A percentile compares a stretch with the other conserved stretches of the same genome.
These are phyloP conservation scores for Bagarius yarrelli DNA, from an alignment of 2,113 vertebrate species.

Conservation along the genomic window DNA sequence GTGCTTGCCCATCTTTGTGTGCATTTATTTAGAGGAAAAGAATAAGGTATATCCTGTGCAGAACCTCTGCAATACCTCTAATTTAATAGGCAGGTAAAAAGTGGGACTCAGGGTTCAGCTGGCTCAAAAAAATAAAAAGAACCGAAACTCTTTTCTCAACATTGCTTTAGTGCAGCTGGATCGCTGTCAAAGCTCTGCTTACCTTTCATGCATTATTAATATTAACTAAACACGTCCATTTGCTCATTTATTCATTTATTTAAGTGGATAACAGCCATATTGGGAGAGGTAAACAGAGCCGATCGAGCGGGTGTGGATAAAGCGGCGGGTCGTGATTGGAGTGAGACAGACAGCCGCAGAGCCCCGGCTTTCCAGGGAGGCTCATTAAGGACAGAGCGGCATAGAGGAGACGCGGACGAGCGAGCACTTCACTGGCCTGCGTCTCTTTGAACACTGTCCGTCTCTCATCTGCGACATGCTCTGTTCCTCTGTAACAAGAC, in stretches of 20 bases:
- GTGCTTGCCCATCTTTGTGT: constrained; percentile 55
- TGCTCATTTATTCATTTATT: constrained; percentile 75
- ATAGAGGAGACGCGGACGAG: constrained; percentile 64
- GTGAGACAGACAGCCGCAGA: constrained; percentile 65
- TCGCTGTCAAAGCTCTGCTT: constrained; percentile 65
- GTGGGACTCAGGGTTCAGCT: not conserved
- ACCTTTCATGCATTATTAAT: constrained; percentile 74
- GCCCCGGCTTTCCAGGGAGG: constrained; percentile 60
- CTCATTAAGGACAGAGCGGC: constrained; percentile 76
- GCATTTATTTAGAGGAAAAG: constrained; percentile 50
- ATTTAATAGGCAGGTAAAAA: constrained; percentile 32
- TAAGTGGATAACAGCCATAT: constrained; percentile 71
- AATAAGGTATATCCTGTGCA: constrained; percentile 35
- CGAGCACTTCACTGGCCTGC: constrained; percentile 66
- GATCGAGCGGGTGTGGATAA: constrained; percentile 68
- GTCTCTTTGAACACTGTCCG: constrained; percentile 68
- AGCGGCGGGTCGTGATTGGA: constrained; percentile 66
- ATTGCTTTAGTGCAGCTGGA: constrained; percentile 56
- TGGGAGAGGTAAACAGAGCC: constrained; percentile 65
- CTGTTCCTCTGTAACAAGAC: constrained; percentile 74
- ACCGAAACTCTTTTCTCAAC: not conserved
- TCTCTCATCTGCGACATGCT: constrained; percentile 74
- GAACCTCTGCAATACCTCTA: constrained; percentile 17
- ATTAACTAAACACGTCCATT: constrained; percentile 69
- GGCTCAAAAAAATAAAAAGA: not conserved